phyloP scores from a whole-genome alignment of 2,888 invertebrate species.

The Acholoe squamosa region DNA sequence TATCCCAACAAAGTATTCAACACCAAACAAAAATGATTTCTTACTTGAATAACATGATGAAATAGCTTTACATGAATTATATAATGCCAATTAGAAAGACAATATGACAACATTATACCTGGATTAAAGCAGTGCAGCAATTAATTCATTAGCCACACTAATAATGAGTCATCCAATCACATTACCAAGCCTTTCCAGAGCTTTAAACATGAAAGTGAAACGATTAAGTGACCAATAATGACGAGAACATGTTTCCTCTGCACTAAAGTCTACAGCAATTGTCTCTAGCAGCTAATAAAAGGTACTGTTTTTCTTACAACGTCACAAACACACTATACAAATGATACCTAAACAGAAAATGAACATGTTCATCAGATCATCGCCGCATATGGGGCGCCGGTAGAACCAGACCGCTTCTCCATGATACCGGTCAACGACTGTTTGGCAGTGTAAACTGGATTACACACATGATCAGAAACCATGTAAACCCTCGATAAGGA shows the following conservation, averaged over 20 bases:
- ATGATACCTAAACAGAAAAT: conserved; percentile 9
- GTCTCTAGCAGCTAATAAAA: neutral
- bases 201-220: neutral
- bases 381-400: neutral
- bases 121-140: no score
- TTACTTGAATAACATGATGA: no score
- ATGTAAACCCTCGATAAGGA: conserved; percentile 52
- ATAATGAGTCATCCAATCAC: no score
- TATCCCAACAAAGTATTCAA: no score
- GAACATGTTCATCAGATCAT: neutral
- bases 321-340: conserved; percentile 47
- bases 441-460: conserved; percentile 57
- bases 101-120: no score
- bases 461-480: conserved; percentile 48
- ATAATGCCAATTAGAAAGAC: no score
- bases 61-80: no score
- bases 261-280: neutral
- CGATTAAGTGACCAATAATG: neutral
- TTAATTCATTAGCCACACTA: no score
- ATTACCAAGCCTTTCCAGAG: conserved; percentile 1
- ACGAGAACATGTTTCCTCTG: neutral
- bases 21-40: no score
- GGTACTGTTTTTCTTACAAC: neutral
- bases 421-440: neutral
- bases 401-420: neutral